These are phyloP conservation scores for Macaria notata DNA, from an alignment of 2,888 invertebrate species.

Conservation along the genomic window DNA sequence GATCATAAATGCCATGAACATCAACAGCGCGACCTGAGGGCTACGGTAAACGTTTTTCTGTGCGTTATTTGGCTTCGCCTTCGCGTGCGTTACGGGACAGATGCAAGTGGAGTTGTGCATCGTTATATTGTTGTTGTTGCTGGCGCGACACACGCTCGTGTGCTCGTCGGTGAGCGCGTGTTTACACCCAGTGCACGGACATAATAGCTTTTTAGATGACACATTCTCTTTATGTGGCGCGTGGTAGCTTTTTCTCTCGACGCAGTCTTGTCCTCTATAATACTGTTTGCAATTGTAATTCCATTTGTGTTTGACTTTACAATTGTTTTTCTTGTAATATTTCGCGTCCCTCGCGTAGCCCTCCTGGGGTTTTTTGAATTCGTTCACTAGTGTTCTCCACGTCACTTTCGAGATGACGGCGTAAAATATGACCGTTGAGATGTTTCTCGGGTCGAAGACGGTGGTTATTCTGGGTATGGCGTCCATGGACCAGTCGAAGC, in stretches of 20 bases:
- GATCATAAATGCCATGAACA: conserved; percentile 89
- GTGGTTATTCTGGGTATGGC: conserved; percentile 93
- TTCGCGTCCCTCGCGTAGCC: conserved; percentile 56
- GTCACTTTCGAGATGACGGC: conserved; percentile 70
- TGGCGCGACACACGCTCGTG: conserved; percentile 85
- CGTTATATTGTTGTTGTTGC: conserved; percentile 87
- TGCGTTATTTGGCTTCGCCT: conserved; percentile 53
- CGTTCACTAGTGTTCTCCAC: conserved; percentile 62
- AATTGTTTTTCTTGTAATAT: conserved; percentile 68
- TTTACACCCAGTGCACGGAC: conserved; percentile 86
- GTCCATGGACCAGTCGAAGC: conserved; percentile 99
- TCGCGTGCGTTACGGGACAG: conserved; percentile 57
- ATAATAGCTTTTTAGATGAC: conserved; percentile 67
- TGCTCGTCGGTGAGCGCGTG: conserved; percentile 86
- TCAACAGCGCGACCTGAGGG: conserved; percentile 75
- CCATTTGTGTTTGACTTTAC: conserved; percentile 72
- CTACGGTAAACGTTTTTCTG: conserved; percentile 62
- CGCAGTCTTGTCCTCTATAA: conserved; percentile 66
- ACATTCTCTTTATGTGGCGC: conserved; percentile 64
- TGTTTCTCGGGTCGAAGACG: conserved; percentile 90
- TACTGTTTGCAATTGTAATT: conserved; percentile 69
- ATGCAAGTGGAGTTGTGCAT: conserved; percentile 78
- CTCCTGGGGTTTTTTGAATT: conserved; percentile 64
- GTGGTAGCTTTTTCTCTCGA: conserved; percentile 66
- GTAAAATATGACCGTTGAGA: conserved; percentile 90